Base-by-base conservation (phyloP, 2,113 vertebrate species). In the Pedetes capensis region DNA sequence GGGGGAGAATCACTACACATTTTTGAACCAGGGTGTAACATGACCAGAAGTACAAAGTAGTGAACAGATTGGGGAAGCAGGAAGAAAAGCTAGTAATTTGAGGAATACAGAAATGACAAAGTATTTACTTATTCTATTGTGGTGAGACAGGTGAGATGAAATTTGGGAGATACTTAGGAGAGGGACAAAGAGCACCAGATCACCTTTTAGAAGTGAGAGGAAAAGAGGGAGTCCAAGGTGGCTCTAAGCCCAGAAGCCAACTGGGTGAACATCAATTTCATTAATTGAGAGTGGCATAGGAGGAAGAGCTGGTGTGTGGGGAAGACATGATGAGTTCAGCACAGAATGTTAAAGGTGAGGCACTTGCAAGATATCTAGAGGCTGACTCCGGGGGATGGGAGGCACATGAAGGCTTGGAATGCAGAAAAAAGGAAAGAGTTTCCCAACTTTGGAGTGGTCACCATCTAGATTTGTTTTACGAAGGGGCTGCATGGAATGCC, bases 161-260 rank as follows among this genome's bases (percentile, higher is more conserved):
- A 72, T 75, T 74, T 95, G 51, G 44, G 88, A 90, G 51, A 91
- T 68, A 96, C 76, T 91, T 87, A 93, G 69, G 49, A 83, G 53
- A 51, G 42, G 18, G 55, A 75, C 13, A 87, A 20, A 95, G 61
- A 93, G 53, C 53, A 71, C 47, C 22, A 83, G 82, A 86, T 92
- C 47, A 87, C 12, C 18, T 61, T 92, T 76, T 93, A 23, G 44
- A 95, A 88, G 42, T 83, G 42, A 94, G 53, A 93, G 37, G 84
- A 93, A 94, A 69, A 42, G 9, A 76, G 44, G 14, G 22, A 51
- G n/a, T 71, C 14, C 42, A 79, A 84, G n/a, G 42, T 89, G 22
- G 32, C 51, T 87, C n/a, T n/a, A n/a, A n/a, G n/a, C n/a, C n/a
- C n/a, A n/a, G n/a, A n/a, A n/a, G n/a, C n/a, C n/a, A n/a, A 87